phyloP scores from a whole-genome alignment of 2,113 vertebrate species.

The Sinosuthora webbiana region DNA sequence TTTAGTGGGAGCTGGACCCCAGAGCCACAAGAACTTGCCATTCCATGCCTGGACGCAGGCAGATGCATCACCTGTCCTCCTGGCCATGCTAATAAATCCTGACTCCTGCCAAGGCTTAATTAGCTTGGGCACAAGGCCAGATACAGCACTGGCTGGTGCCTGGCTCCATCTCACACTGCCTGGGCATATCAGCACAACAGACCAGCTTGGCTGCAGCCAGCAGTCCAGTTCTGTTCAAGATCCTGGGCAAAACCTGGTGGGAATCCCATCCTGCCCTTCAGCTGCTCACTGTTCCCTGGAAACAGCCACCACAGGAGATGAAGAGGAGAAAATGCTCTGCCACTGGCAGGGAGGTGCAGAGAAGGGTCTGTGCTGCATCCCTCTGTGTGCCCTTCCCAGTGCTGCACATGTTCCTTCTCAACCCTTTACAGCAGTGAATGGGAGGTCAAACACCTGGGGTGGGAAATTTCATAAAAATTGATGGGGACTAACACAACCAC shows the following conservation, averaged over 20 bases:
- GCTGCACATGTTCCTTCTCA: neutral
- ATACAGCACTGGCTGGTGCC: neutral
- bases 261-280: neutral
- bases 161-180: neutral
- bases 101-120: neutral
- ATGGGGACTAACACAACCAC: neutral
- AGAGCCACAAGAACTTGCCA: neutral
- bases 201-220: neutral
- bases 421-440: neutral
- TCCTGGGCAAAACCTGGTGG: neutral
- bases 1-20: neutral
- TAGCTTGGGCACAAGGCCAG: neutral
- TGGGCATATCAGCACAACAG: neutral
- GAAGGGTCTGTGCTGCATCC: neutral
- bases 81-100: neutral
- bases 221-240: neutral
- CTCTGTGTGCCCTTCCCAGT: neutral
- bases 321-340: neutral
- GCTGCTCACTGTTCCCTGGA: neutral
- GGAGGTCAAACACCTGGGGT: neutral
- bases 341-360: neutral
- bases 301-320: neutral
- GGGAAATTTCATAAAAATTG: neutral
- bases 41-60: fast-evolving
- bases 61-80: neutral